Base-by-base conservation (phyloP, 2,888 invertebrate genomes). In the Thecocarcelia acutangulata region DNA sequence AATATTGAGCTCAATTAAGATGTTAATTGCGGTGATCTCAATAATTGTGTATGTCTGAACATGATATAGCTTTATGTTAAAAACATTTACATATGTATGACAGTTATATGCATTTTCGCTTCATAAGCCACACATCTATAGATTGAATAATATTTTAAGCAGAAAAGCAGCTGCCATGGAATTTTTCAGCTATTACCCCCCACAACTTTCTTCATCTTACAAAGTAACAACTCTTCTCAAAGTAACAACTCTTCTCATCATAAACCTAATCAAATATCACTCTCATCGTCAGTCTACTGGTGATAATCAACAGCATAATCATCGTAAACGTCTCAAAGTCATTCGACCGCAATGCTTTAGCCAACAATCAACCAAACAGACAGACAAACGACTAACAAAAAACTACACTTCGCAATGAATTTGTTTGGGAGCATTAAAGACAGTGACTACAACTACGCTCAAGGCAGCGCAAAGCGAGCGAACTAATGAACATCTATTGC, bases 331-430 rank as follows among this genome's bases (percentile, higher is more conserved):
- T 61, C 69, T 78, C 37, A 78, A 72, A 78, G 66, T 68, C 72
- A 66, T 78, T 78, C 78, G 78, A 78, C 72, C 72, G 64, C 59
- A 73, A 73, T 66, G 52, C 73, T 73, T 78, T 61, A 66, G 66
- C 72, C 73, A 78, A 72, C 72, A 78, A 72, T 19, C 63, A 66
- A 66, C 78, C 73, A 73, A 78, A 64, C 59, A 78, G 73, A 19
- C 64, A 72, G 64, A 19, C 70, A 78, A 72, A 50, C 48, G 48
- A 56, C 58, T 17, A n/a, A 56, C 58, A 33, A 15, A 33, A 17
- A 56, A 54, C 21, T 3, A 46, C 11, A 44, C 17, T 21, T 11
- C 3, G 19, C 17, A 44, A 19, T 42, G 12, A 12, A 40, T 3
- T 8, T 1, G 33, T 1, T 33, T 8, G 1, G 33, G 9, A 8